Conservation (phyloP, 2,113 vertebrate genomes). For the Pterocles burchelli region DNA sequence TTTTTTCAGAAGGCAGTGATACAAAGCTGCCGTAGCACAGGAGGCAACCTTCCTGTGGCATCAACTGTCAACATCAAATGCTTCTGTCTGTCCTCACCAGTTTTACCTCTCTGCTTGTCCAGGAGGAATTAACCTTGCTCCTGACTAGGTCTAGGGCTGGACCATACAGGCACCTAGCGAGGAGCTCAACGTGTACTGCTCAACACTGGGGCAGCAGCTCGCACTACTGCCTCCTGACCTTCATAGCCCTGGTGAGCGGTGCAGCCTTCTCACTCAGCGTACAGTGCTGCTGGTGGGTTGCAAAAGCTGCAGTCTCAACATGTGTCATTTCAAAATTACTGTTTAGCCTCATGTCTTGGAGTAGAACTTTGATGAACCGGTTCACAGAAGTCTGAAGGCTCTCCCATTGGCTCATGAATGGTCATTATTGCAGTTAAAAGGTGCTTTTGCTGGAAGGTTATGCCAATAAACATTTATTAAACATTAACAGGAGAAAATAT, state of each 20-base stretch:
- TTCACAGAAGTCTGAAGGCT: background rate
- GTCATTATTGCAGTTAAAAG: background rate
- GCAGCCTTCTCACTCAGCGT: background rate
- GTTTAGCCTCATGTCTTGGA: background rate
- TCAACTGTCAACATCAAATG: background rate
- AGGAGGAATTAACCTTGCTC: slow-evolving; percentile 14
- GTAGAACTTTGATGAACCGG: background rate
- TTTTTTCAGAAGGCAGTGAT: background rate
- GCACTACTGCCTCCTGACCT: background rate
- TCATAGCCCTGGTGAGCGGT: background rate
- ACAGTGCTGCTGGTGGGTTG: background rate
- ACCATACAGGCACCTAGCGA: background rate
- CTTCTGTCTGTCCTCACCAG: background rate
- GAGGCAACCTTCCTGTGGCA: background rate
- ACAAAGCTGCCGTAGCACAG: background rate
- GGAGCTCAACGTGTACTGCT: background rate
- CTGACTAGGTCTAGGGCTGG: background rate
- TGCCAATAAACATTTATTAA: background rate
- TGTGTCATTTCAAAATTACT: slow-evolving; percentile 8
- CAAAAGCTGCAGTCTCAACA: slow-evolving; percentile 9
- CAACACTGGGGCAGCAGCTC: slow-evolving; percentile 7
- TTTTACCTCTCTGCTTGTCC: background rate
- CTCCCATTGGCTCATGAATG: background rate
- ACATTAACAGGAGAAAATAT: background rate
- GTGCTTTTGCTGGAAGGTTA: background rate